These are phyloP conservation scores for Ennomos quercinarius DNA, from an alignment of 2,888 invertebrate genomes.

Conservation along the genomic window DNA sequence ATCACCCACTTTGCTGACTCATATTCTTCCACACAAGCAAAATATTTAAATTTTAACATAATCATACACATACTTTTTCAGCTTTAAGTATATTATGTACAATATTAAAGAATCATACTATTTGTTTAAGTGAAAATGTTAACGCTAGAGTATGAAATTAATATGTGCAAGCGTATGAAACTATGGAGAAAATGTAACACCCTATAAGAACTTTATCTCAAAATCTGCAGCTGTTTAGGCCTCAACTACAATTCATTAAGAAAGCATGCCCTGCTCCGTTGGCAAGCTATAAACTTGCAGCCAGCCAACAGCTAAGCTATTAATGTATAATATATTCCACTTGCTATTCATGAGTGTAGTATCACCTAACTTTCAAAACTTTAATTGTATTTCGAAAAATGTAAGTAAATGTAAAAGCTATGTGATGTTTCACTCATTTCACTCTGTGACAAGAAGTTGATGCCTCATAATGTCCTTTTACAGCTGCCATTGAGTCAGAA, in stretches of 20 bases:
- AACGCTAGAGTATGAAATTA: too few species aligned
- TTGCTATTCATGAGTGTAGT: slow-evolving; percentile 46
- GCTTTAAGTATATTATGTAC: too few species aligned
- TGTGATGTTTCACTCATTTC: slow-evolving; percentile 44
- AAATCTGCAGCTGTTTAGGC: not conserved
- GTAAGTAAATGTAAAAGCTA: slow-evolving; percentile 22
- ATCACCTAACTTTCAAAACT: slow-evolving; percentile 31
- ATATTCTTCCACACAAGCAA: too few species aligned
- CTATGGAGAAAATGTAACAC: not conserved
- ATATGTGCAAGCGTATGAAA: too few species aligned
- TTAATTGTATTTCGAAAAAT: not conserved
- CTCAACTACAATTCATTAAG: not conserved
- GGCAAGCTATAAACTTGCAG: slow-evolving; percentile 3
- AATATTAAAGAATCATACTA: too few species aligned
- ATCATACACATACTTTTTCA: too few species aligned
- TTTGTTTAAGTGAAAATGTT: not conserved
- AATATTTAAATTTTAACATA: too few species aligned
- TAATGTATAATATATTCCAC: slow-evolving; percentile 41
- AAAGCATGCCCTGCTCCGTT: slow-evolving; percentile 3
- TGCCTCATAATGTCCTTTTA: slow-evolving; percentile 38
- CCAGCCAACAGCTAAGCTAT: slow-evolving; percentile 51
- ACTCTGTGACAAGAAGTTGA: slow-evolving; percentile 37
- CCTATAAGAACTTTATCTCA: not conserved
- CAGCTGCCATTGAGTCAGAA: slow-evolving; percentile 91
- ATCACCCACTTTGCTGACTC: too few species aligned